phyloP scores from a whole-genome alignment of 2,888 invertebrate genomes.

The Eristalis intricaria region DNA sequence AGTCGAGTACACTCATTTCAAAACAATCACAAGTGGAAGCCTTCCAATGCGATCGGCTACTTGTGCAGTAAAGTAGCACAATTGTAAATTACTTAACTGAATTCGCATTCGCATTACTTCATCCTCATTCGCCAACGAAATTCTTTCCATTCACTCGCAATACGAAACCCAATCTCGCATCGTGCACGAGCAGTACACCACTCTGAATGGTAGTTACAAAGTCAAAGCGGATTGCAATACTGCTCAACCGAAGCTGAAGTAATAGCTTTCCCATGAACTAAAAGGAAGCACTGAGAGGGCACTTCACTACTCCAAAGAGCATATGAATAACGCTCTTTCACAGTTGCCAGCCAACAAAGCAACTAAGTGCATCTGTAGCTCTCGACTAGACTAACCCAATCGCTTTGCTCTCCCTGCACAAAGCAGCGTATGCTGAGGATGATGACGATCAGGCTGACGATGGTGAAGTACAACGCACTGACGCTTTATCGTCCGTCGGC shows the following conservation, averaged over 20 bases:
- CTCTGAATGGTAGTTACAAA: conserved; percentile 26
- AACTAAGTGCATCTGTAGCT: conserved; percentile 28
- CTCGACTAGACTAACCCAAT: conserved; percentile 53
- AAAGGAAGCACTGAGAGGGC: conserved; percentile 18
- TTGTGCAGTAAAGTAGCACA: neutral
- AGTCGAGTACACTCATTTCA: neutral
- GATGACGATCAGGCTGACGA: conserved; percentile 5
- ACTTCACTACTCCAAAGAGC: conserved; percentile 41
- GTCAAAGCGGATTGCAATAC: conserved; percentile 34
- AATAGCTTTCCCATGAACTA: conserved; percentile 46
- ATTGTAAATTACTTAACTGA: conserved; percentile 1
- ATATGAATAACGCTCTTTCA: conserved; percentile 46
- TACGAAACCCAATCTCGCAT: neutral
- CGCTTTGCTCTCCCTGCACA: neutral
- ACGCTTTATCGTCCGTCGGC: conserved; percentile 5
- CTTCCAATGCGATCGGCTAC: neutral
- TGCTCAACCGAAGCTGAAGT: conserved; percentile 49
- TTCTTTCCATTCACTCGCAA: neutral
- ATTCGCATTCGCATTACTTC: neutral
- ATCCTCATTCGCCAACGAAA: neutral
- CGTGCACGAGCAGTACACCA: neutral
- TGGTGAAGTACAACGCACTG: conserved; percentile 37
- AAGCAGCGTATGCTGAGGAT: neutral
- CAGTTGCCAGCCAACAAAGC: conserved; percentile 27
- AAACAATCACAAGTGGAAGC: neutral